These are phyloP conservation scores for Caerostris darwini DNA, from an alignment of 1,140 invertebrate genomes.

Conservation along the genomic window DNA sequence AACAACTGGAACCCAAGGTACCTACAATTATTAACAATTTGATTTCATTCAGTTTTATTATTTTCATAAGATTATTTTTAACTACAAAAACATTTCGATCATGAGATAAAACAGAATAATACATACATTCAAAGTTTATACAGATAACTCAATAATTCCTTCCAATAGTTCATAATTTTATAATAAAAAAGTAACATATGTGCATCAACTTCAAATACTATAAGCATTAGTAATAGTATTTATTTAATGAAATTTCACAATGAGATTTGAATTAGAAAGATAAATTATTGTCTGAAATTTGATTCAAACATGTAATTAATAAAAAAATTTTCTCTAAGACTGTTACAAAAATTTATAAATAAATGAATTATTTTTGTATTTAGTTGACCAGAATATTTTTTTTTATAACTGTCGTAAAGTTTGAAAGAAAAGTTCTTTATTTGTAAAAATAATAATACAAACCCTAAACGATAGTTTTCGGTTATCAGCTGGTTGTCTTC, in stretches of 20 bases:
- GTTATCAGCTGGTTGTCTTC: conserved; percentile 77
- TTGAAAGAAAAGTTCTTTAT: not conserved
- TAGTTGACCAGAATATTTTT: not conserved
- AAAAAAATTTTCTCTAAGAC: not conserved
- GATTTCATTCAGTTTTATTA: not conserved
- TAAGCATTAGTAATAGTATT: too few species aligned
- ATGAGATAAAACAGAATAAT: not conserved
- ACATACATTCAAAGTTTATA: not conserved
- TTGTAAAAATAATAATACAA: not conserved
- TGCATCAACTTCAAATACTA: too few species aligned
- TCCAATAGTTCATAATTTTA: not conserved
- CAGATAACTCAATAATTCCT: too few species aligned
- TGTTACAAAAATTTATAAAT: not conserved
- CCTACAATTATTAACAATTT: conserved; percentile 83
- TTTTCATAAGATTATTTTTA: not conserved
- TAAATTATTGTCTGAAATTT: not conserved
- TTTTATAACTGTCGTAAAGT: not conserved
- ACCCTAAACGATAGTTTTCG: conserved; percentile 76
- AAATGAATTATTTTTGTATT: not conserved
- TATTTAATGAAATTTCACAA: not conserved
- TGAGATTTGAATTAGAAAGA: not conserved
- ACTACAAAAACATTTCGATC: not conserved
- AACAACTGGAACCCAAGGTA: conserved; percentile 91
- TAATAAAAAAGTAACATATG: too few species aligned
- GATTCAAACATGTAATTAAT: not conserved